Conservation (phyloP, 1,140 invertebrate species). For the Pantala flavescens region DNA sequence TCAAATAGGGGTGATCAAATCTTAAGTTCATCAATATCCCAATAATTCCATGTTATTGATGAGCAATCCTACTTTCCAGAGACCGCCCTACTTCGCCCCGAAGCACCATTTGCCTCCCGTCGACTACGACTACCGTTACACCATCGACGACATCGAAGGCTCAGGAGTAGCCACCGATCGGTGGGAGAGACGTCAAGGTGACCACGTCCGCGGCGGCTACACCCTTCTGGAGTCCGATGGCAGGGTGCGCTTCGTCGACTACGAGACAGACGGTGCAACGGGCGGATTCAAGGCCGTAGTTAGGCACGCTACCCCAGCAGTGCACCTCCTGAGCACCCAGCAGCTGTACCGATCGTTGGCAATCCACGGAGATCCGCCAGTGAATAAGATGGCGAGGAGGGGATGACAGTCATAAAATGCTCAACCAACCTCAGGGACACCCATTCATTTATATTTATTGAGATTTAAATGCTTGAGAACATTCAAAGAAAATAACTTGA, state of each 20-base stretch:
- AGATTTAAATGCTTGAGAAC: no score
- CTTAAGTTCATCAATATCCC: no score
- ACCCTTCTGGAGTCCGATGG: conserved; percentile 39
- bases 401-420: no score
- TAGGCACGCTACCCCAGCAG: not conserved
- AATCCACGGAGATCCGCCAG: not conserved
- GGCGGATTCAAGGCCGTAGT: conserved; percentile 37
- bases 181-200: conserved; percentile 35
- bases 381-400: conserved; percentile 28
- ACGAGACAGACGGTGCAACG: conserved; percentile 34
- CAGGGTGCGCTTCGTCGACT: conserved; percentile 37
- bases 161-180: conserved; percentile 35
- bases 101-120: conserved; percentile 24
- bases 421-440: no score
- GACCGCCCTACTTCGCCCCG: not conserved
- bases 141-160: conserved; percentile 31
- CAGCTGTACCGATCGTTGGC: not conserved
- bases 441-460: no score
- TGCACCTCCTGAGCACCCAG: not conserved
- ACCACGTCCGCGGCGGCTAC: conserved; percentile 36
- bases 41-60: no score
- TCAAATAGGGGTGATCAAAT: no score
- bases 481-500: no score
- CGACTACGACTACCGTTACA: conserved; percentile 38
- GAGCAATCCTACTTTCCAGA: no score